Conservation (phyloP, 2,113 vertebrate species). For the Melanerpes formicivorus region DNA sequence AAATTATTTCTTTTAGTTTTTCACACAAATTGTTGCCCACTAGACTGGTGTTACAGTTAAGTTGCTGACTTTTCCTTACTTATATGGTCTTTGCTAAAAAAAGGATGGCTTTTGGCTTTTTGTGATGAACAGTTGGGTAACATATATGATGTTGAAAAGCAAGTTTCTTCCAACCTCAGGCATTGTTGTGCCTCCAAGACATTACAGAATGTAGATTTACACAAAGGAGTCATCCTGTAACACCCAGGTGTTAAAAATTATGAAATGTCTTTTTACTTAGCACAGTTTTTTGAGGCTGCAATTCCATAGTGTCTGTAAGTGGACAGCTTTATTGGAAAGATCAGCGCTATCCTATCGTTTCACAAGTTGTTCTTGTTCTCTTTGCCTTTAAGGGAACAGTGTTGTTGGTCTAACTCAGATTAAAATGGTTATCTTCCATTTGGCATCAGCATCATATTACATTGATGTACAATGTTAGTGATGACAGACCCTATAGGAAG, state of each 20-base stretch:
- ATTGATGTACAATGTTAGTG: background rate
- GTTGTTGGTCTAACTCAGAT: background rate
- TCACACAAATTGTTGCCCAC: background rate
- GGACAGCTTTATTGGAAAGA: background rate
- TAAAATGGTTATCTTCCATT: background rate
- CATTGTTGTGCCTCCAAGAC: background rate
- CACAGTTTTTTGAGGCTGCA: background rate
- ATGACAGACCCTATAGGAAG: background rate
- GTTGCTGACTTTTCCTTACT: background rate
- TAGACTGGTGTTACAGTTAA: background rate
- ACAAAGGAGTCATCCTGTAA: background rate
- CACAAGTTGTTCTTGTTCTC: background rate
- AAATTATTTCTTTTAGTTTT: background rate
- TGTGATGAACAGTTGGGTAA: background rate
- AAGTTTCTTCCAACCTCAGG: background rate
- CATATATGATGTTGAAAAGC: background rate
- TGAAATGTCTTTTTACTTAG: background rate
- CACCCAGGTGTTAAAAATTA: background rate
- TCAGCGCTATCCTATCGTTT: background rate
- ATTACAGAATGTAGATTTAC: background rate
- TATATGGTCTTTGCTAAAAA: background rate
- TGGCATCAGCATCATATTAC: background rate
- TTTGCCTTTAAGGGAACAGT: background rate
- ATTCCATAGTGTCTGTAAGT: background rate
- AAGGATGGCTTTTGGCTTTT: background rate